Conservation (phyloP, 1,140 invertebrate species). For the Coelopa frigida region DNA sequence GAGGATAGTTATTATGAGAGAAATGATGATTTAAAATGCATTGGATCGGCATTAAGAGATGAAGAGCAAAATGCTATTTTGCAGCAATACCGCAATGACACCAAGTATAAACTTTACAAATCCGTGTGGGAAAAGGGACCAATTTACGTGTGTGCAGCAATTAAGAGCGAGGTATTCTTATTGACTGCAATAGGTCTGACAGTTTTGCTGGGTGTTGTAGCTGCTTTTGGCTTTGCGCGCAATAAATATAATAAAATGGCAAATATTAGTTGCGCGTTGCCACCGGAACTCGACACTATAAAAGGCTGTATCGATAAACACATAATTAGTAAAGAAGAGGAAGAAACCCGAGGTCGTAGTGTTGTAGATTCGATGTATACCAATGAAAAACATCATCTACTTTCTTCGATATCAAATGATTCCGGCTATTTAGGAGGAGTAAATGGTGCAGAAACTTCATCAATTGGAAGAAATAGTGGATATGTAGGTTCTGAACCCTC, state of each 20-base stretch:
- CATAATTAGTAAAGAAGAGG: background rate
- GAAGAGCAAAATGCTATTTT: background rate
- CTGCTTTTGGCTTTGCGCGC: conserved; percentile 8
- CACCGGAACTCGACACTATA: conserved; percentile 4
- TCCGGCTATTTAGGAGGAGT: conserved; percentile 9
- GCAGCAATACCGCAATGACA: background rate
- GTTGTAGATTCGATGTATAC: conserved; percentile 4
- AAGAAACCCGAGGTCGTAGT: background rate
- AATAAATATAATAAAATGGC: conserved; percentile 16
- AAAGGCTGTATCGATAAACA: background rate
- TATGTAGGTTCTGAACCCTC: background rate
- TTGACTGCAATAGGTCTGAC: conserved; percentile 11
- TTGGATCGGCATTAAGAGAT: too few species aligned
- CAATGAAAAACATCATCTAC: conserved; percentile 13
- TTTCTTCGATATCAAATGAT: conserved; percentile 5
- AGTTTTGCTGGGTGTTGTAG: conserved; percentile 9
- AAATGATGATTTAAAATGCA: conserved; percentile 8
- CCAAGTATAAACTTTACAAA: conserved; percentile 6
- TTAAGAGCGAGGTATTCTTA: too few species aligned
- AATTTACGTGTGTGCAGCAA: conserved; percentile 4
- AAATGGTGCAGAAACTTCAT: background rate
- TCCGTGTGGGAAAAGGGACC: conserved; percentile 6
- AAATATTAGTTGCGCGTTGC: conserved; percentile 13
- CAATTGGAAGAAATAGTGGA: background rate
- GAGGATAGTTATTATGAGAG: conserved; percentile 4